Conservation (phyloP, 1,140 invertebrate genomes). For the Asobara japonica region DNA sequence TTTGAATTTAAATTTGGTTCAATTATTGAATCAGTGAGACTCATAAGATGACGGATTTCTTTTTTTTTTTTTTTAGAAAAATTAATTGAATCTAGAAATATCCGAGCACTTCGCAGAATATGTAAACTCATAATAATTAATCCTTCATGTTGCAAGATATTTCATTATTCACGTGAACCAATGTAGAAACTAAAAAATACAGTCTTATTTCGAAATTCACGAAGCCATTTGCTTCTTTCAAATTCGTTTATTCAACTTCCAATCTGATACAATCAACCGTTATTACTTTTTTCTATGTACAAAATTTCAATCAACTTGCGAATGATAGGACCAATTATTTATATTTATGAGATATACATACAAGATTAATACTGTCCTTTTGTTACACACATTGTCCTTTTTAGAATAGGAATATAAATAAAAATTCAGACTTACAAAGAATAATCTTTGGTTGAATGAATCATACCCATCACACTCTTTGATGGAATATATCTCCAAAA, state of each 20-base stretch:
- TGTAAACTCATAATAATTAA: constrained; percentile 12
- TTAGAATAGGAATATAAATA: neutral
- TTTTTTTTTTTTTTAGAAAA: too few relatives aligned
- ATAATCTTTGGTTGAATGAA: too few relatives aligned
- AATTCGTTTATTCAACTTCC: neutral
- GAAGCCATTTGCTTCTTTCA: neutral
- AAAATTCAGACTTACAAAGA: neutral
- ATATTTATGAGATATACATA: neutral
- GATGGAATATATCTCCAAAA: neutral
- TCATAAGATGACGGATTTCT: too few relatives aligned
- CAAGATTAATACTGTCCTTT: too few relatives aligned
- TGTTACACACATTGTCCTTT: too few relatives aligned
- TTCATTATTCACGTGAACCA: neutral
- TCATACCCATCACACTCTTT: too few relatives aligned
- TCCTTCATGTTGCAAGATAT: neutral
- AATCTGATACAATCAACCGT: neutral
- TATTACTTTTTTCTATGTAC: neutral
- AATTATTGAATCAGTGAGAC: too few relatives aligned
- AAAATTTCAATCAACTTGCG: neutral
- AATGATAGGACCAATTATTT: neutral
- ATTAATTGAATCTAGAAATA: too few relatives aligned
- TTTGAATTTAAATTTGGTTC: too few relatives aligned
- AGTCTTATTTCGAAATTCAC: neutral
- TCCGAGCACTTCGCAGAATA: constrained; percentile 50
- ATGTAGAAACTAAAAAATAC: neutral